Conservation (phyloP, 1,140 invertebrate genomes). For the Andricus grossulariae region DNA sequence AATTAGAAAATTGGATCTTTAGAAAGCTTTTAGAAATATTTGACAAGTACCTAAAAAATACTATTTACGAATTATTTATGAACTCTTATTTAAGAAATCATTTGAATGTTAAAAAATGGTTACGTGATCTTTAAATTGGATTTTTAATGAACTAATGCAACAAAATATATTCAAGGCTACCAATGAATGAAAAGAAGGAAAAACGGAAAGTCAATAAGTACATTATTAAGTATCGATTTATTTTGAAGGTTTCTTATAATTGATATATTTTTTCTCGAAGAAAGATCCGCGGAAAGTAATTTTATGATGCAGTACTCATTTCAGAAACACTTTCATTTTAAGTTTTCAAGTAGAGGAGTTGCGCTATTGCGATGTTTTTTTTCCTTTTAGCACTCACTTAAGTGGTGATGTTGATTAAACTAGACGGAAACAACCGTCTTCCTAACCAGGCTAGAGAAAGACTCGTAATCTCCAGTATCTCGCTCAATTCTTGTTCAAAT, state of each 20-base stretch:
- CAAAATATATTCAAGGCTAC: not conserved
- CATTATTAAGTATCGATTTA: not conserved
- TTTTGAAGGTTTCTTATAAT: not conserved
- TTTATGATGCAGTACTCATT: not conserved
- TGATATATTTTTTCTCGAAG: not conserved
- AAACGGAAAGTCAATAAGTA: not conserved
- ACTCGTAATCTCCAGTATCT: not conserved
- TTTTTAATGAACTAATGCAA: too few species aligned
- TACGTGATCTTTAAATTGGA: too few species aligned
- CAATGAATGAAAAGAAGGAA: not conserved
- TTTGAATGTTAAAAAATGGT: too few species aligned
- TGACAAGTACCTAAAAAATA: too few species aligned
- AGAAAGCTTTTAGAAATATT: too few species aligned
- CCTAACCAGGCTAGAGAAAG: too few species aligned
- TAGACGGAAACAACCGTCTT: not conserved
- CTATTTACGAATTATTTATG: too few species aligned
- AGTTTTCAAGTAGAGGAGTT: not conserved
- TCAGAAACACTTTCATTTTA: not conserved
- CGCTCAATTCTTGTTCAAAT: not conserved
- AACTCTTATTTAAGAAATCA: too few species aligned
- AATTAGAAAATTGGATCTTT: too few species aligned
- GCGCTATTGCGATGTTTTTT: not conserved
- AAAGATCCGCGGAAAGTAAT: not conserved
- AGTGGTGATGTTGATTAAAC: conserved; percentile 12
- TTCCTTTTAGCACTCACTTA: conserved; percentile 9